phyloP scores from a whole-genome alignment of 2,797 vertebrate genomes.

The Tolypeutes matacus region DNA sequence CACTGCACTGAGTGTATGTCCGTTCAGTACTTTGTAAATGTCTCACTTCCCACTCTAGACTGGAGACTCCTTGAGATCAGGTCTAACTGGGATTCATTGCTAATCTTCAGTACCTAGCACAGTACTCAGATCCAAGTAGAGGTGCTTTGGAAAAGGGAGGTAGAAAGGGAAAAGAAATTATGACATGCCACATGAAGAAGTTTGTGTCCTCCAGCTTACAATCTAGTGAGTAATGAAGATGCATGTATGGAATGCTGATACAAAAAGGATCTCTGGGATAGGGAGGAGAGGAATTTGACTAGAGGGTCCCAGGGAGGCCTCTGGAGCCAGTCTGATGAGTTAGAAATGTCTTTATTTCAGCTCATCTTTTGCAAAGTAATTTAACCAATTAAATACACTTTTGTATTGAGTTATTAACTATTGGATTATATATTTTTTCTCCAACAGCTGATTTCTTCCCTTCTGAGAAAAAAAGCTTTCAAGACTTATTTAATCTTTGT shows the following conservation, averaged over 20 bases:
- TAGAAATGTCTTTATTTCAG: not conserved
- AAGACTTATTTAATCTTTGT: constrained; percentile 34
- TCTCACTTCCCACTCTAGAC: not conserved
- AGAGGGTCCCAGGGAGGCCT: not conserved
- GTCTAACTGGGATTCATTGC: not conserved
- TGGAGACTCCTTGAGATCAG: not conserved
- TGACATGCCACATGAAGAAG: not conserved
- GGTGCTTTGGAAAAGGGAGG: not conserved
- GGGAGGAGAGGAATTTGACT: not conserved
- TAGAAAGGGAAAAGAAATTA: not conserved
- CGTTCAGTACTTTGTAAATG: not conserved
- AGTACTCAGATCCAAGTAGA: not conserved
- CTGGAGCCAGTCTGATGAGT: not conserved
- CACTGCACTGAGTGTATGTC: not conserved
- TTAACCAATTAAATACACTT: not conserved
- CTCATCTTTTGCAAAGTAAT: not conserved
- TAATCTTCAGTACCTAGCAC: not conserved
- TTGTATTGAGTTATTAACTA: not conserved
- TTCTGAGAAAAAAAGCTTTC: constrained; percentile 50
- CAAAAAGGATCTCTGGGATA: not conserved
- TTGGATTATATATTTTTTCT: not conserved
- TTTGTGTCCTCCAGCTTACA: not conserved
- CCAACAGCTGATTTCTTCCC: not conserved
- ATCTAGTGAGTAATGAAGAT: not conserved
- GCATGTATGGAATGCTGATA: not conserved